Evolutionary conservation across 2,113 vertebrate genomes (phyloP), one percentile per base, ranked within the genome.

Genomic region (Rostratula benghalensis): DNA sequence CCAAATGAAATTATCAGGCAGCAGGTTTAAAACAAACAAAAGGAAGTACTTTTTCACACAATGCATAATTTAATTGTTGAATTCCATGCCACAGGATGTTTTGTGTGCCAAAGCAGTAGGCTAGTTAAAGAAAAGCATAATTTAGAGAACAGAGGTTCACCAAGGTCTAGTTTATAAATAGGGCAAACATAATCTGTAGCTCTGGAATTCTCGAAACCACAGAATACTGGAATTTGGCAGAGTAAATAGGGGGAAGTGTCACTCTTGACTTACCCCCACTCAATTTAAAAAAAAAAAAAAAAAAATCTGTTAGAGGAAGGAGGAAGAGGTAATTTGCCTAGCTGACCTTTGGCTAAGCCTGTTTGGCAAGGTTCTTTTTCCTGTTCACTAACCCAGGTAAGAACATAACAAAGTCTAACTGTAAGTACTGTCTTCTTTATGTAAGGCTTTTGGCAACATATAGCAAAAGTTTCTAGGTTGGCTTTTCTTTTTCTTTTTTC

Each of bases 1-100:
- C 69, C 89, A 95, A 93, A 89, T 60, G 27, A 81, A 93, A 89
- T 94, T 94, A 90, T 94, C 83, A 91, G 65, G 76, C 87, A 92
- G 59, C 68, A 89, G 59, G 91, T 70, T 97, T 96, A 93, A 93
- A 95, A 56, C 46, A 94, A 93, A 92, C 73, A 87, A 94, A 89
- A 92, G 89, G 86, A 95, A 94, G 91, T 93, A 89, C 37, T 95
- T 94, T 92, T 94, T 90, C 86, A 90, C 83, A 90, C 76, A 74
- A 67, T 67, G 46, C 21, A 35, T 78, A 80, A 94, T 81, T 80
- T 94, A 75, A 84, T 95, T 83, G 65, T 64, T 68, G 48, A 89
- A 69, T 90, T 92, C 60, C 71, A 81, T 86, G 45, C 59, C 68
- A 88, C 82, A 79, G 92, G 88, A 92, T 95, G 79, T 9, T 83